These are phyloP conservation scores for Climacteris rufus DNA, from an alignment of 2,113 vertebrate species.

Conservation along the genomic window DNA sequence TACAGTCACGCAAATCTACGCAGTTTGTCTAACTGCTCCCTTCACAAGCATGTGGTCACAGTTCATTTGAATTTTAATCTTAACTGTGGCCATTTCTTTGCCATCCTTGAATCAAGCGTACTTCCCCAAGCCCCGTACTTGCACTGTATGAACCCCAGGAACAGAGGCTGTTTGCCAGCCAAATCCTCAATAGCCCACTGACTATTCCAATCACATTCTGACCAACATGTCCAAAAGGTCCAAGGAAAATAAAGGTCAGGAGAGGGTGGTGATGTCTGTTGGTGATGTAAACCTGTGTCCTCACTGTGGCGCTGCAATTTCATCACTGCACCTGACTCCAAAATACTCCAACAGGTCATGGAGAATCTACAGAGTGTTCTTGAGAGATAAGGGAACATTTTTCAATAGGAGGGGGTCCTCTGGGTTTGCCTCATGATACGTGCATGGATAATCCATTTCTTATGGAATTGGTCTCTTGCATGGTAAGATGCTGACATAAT, in stretches of 20 bases:
- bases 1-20: background rate
- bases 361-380: background rate
- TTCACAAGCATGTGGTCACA: background rate
- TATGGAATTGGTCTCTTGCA: background rate
- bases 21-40: background rate
- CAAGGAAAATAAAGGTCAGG: background rate
- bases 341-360: background rate
- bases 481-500: constrained; percentile 31
- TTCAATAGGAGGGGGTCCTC: background rate
- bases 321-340: background rate
- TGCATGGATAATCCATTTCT: constrained; percentile 39
- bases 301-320: background rate
- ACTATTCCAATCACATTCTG: background rate
- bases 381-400: background rate
- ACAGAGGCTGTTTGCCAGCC: background rate
- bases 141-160: background rate
- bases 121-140: background rate
- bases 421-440: background rate
- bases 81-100: background rate
- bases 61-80: background rate
- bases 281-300: background rate
- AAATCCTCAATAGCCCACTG: background rate
- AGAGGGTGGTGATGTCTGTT: background rate
- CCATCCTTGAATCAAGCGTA: background rate
- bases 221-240: background rate